These are phyloP conservation scores for Perizoma flavofasciatum DNA, from an alignment of 2,888 invertebrate genomes.

Conservation along the genomic window DNA sequence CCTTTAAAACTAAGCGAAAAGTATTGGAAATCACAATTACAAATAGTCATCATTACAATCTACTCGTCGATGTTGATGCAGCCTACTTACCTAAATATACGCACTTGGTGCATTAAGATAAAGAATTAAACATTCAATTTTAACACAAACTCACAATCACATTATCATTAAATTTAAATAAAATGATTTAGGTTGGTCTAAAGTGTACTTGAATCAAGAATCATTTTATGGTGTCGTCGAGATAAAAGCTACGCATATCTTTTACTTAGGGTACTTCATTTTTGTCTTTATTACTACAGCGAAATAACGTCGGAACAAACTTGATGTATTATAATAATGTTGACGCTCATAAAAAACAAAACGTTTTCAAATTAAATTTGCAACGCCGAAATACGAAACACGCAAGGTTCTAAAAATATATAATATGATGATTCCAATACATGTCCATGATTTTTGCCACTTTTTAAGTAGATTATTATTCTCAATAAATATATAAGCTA, in stretches of 20 bases:
- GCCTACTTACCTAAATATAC: conserved; percentile 61
- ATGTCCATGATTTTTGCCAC: conserved; percentile 67
- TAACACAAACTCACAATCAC: conserved; percentile 72
- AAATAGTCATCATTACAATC: conserved; percentile 48
- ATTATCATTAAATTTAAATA: conserved; percentile 58
- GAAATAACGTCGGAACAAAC: conserved; percentile 2
- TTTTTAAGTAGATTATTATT: conserved; percentile 71
- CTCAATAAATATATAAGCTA: conserved; percentile 66
- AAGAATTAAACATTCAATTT: conserved; percentile 60
- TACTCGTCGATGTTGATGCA: conserved; percentile 75
- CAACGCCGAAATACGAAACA: conserved; percentile 43
- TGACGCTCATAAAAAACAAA: conserved; percentile 10
- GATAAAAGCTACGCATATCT: conserved; percentile 1
- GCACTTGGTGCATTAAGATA: conserved; percentile 77
- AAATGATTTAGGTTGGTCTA: conserved; percentile 40
- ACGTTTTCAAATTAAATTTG: conserved; percentile 20
- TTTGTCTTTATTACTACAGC: conserved; percentile 2
- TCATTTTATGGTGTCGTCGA: conserved; percentile 15
- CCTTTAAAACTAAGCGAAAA: conserved; percentile 57
- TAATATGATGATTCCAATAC: conserved; percentile 50
- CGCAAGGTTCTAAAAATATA: conserved; percentile 41
- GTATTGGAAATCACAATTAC: conserved; percentile 53
- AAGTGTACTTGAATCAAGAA: conserved; percentile 31
- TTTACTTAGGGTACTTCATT: background rate
- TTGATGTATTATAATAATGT: conserved; percentile 1